A percentile compares a stretch with the other conserved stretches of the same genome.
phyloP scores from a whole-genome alignment of 2,797 vertebrate genomes.

The Emydoidea blandingii region DNA sequence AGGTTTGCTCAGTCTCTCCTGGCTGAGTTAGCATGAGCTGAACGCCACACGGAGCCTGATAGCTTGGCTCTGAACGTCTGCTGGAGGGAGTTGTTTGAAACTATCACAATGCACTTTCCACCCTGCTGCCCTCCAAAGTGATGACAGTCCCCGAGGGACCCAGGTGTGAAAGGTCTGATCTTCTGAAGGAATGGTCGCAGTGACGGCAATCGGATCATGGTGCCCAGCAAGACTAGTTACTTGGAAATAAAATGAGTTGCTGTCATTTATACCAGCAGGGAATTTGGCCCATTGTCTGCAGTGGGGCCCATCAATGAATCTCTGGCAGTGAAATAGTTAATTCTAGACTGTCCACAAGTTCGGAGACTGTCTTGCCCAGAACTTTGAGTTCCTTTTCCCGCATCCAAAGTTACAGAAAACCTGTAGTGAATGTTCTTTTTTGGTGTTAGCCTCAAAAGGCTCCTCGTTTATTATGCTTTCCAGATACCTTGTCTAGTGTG shows the following conservation, averaged over 20 bases:
- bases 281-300: accelerated
- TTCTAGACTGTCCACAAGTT: background rate
- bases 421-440: background rate
- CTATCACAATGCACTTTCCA: background rate
- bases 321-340: background rate
- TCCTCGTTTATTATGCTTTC: background rate
- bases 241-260: background rate
- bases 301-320: background rate
- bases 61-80: background rate
- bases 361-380: background rate
- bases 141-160: background rate
- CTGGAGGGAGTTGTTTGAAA: background rate
- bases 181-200: background rate
- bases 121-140: background rate
- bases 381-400: background rate
- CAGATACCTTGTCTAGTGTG: background rate
- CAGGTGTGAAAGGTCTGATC: background rate
- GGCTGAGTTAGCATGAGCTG: background rate
- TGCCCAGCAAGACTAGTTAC: background rate
- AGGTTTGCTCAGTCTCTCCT: background rate
- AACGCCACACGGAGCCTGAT: background rate
- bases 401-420: background rate
- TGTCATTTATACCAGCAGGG: background rate
- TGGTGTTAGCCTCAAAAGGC: background rate
- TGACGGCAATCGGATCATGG: background rate